Conservation (phyloP, 2,113 vertebrate genomes). For the Mungos mungo region DNA sequence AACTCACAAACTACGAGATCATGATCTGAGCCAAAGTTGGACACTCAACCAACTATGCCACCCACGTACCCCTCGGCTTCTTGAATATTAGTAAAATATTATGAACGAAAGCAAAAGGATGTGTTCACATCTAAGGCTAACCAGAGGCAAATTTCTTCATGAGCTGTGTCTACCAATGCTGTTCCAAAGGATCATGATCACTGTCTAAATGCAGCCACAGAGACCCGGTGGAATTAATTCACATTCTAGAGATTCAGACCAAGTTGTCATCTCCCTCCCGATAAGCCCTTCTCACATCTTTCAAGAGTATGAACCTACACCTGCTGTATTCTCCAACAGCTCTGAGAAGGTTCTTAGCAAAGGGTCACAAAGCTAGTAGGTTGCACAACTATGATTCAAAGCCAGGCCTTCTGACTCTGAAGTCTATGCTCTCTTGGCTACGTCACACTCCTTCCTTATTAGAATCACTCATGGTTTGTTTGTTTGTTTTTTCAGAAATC, state of each 20-base stretch:
- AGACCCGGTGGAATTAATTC: not conserved
- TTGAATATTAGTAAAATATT: not conserved
- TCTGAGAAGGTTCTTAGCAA: not conserved
- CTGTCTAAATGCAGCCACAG: not conserved
- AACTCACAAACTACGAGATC: no score
- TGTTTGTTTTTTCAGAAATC: not conserved
- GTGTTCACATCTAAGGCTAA: slow-evolving; percentile 31
- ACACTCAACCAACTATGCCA: no score
- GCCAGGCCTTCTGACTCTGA: not conserved
- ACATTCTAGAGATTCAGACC: not conserved
- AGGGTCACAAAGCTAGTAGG: not conserved
- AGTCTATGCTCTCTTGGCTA: not conserved
- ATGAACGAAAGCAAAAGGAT: slow-evolving; percentile 22
- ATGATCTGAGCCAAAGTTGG: no score
- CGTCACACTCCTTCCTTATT: not conserved
- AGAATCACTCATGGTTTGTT: not conserved
- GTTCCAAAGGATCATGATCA: slow-evolving; percentile 22
- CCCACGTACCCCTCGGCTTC: not conserved
- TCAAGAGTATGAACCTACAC: not conserved
- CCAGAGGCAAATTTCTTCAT: not conserved
- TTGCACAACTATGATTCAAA: not conserved
- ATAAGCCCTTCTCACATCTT: not conserved
- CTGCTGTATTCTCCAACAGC: not conserved
- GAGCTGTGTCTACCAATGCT: not conserved
- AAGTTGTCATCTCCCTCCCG: not conserved